These are phyloP conservation scores for Morelia viridis DNA, from an alignment of 2,797 vertebrate species.

Conservation along the genomic window DNA sequence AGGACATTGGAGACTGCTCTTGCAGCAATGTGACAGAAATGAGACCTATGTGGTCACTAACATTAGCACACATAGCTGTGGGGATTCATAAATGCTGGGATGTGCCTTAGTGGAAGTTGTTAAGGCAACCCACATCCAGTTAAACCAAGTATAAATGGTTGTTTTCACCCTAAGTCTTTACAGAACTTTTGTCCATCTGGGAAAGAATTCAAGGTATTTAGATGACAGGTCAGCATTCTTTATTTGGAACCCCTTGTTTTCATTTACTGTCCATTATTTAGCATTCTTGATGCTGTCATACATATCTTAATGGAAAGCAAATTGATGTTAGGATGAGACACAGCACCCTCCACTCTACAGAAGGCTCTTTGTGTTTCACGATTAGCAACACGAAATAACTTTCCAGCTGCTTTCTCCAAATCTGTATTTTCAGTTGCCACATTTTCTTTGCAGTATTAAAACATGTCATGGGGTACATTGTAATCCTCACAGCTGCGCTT, in stretches of 20 bases:
- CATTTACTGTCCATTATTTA: conserved; percentile 51
- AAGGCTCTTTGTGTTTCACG: conserved; percentile 28
- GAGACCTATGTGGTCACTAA: not conserved
- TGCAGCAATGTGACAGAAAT: conserved; percentile 6
- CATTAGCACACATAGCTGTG: not conserved
- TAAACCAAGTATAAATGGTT: not conserved
- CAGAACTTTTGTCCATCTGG: not conserved
- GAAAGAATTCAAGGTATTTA: conserved; percentile 45
- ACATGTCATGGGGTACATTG: rapidly evolving
- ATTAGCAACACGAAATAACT: not conserved
- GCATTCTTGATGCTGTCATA: conserved; percentile 44
- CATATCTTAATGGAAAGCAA: conserved; percentile 46
- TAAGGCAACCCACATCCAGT: conserved; percentile 23
- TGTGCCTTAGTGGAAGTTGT: conserved; percentile 13
- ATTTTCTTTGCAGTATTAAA: rapidly evolving
- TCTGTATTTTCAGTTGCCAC: rapidly evolving
- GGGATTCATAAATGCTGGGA: not conserved
- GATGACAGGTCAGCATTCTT: conserved; percentile 15
- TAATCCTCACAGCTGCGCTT: not conserved
- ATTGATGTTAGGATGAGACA: conserved; percentile 25
- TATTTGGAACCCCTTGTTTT: not conserved
- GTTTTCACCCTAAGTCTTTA: conserved; percentile 13
- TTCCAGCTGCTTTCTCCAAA: not conserved
- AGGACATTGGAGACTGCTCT: not conserved
- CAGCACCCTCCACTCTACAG: not conserved